phyloP scores from a whole-genome alignment of 2,797 vertebrate genomes.

The Poeciliopsis infans region DNA sequence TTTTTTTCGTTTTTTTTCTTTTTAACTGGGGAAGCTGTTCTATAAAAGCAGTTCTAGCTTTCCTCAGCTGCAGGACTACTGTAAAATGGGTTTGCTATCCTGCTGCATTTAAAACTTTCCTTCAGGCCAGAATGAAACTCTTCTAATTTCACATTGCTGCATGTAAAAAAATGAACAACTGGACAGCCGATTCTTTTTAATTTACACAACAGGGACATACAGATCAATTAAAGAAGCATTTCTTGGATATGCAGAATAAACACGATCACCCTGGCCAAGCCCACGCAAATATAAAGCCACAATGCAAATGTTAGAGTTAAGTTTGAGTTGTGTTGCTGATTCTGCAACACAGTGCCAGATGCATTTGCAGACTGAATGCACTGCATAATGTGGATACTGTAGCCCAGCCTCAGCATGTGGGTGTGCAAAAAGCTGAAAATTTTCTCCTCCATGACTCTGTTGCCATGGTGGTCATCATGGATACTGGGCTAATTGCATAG shows the following conservation, averaged over 20 bases:
- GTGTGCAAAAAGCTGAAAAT: slow-evolving; percentile 58
- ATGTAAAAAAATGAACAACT: not conserved
- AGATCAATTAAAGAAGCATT: not conserved
- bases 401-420: slow-evolving; percentile 48
- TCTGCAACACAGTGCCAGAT: slow-evolving; percentile 1
- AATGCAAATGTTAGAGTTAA: slow-evolving; percentile 16
- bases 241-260: slow-evolving; percentile 19
- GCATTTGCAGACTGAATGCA: not conserved
- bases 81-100: not conserved
- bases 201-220: not conserved
- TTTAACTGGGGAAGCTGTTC: not conserved
- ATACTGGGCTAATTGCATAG: slow-evolving; percentile 50
- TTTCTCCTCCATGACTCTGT: slow-evolving; percentile 49
- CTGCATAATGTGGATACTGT: slow-evolving; percentile 34
- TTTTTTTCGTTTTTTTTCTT: not conserved
- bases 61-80: not conserved
- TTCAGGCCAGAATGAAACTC: not conserved
- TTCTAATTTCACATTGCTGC: not conserved
- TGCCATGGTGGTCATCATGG: slow-evolving; percentile 66
- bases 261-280: slow-evolving; percentile 10
- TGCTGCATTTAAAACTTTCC: not conserved
- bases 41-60: not conserved
- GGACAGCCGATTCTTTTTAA: not conserved
- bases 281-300: slow-evolving; percentile 8
- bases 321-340: slow-evolving; percentile 21